Conservation (phyloP, 1,140 invertebrate species). For the Dreissena polymorpha region DNA sequence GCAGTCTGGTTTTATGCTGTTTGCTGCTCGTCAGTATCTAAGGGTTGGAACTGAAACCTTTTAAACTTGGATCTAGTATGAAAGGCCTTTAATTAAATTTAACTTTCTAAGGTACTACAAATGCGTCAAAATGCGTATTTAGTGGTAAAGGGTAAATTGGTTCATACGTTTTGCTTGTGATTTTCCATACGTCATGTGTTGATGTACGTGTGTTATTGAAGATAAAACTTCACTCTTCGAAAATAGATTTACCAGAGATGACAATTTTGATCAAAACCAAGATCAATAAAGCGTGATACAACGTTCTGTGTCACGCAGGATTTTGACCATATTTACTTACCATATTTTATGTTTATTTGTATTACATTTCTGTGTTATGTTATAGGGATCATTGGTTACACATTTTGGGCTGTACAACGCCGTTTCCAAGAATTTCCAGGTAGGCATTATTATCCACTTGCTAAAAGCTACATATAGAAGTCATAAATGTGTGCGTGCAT, state of each 20-base stretch:
- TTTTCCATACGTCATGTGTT: too few species aligned
- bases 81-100: too few species aligned
- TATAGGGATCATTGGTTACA: slow-evolving; percentile 63
- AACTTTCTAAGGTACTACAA: too few species aligned
- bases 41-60: too few species aligned
- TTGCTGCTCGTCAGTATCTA: too few species aligned
- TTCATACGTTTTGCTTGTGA: too few species aligned
- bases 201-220: too few species aligned
- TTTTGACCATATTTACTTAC: background rate
- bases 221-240: too few species aligned
- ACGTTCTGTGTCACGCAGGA: background rate
- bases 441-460: slow-evolving; percentile 37
- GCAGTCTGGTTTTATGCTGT: too few species aligned
- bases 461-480: background rate
- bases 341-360: background rate
- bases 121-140: too few species aligned
- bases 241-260: background rate
- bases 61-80: too few species aligned
- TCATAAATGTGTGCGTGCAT: background rate
- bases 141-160: too few species aligned
- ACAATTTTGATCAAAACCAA: background rate
- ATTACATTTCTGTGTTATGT: slow-evolving; percentile 13
- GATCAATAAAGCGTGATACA: background rate
- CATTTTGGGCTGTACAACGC: slow-evolving; percentile 72
- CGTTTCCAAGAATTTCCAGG: slow-evolving; percentile 62